Evolutionary conservation across 1,140 invertebrate species (phyloP), one percentile per base, ranked within the genome.

Genomic region (Spodoptera litura): DNA sequence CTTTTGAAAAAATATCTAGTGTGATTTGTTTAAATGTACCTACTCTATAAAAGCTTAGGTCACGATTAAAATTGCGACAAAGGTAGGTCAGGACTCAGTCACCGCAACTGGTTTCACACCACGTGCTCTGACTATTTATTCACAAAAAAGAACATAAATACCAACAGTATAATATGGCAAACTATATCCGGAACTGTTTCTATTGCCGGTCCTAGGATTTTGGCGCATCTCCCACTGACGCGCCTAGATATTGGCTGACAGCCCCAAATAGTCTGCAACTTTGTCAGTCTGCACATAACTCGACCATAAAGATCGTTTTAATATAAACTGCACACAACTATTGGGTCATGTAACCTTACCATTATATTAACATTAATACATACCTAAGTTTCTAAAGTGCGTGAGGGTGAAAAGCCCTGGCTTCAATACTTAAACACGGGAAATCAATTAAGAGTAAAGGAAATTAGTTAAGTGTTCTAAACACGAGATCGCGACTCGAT

Each of bases 401-500:
- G n/a, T 0, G 8, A 11, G 9, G 61, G 4, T 51, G 38, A 49
- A 38, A 66, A 66, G 62, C 35, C 31, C 31, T 13, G 5, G 15
- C 15, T 49, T 38, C 49, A 66, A 49, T 66, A 49, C 38, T 49
- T 49, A 66, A 66, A 20, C 10, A 20, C 62, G 49, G 62, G 62
- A 66, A 49, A 38, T 66, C 62, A 66, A 66, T 66, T 66, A 66
- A 66, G 62, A 66, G 49, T 44, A 66, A 49, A 66, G 62, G 62
- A 66, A 66, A 38, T 49, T 0, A 44, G 62, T 44, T 66, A 66
- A 66, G 62, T 66, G 62, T 66, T 49, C 49, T 3, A 3, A 66
- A 15, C 62, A 66, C 62, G 62, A 66, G 15, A 38, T 25, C 58
- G n/a, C 9, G 10, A 64, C 31, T 44, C 38, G 9, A 44, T 44